Conservation (phyloP, 2,797 vertebrate species). For the Podargus strigoides region DNA sequence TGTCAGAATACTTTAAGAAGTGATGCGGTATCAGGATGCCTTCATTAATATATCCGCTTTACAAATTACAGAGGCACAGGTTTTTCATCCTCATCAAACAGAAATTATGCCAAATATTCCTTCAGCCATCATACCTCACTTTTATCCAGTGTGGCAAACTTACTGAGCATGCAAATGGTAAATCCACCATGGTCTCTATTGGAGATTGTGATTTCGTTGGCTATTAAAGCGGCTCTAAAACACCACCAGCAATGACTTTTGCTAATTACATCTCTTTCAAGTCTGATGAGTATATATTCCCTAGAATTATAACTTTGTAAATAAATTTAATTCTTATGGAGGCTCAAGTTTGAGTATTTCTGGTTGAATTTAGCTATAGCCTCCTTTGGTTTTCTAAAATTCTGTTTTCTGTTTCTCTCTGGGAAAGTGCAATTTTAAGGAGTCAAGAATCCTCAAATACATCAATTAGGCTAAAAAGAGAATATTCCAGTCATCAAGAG, state of each 20-base stretch:
- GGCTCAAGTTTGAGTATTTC: not conserved
- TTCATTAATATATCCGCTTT: too few species aligned
- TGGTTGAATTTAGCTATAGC: not conserved
- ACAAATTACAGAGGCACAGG: too few species aligned
- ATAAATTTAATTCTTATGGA: not conserved
- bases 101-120: too few species aligned
- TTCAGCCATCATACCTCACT: too few species aligned
- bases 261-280: not conserved
- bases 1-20: too few species aligned
- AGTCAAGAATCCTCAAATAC: not conserved
- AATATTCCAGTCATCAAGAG: not conserved
- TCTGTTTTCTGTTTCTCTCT: not conserved
- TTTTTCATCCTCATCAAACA: too few species aligned
- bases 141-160: too few species aligned
- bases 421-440: not conserved
- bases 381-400: not conserved
- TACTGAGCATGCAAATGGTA: too few species aligned
- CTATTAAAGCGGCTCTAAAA: not conserved
- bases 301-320: not conserved
- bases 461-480: not conserved
- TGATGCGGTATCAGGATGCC: too few species aligned
- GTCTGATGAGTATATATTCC: not conserved
- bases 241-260: not conserved
- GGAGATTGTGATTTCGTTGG: too few species aligned
- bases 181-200: too few species aligned